Evolutionary conservation across 2,797 vertebrate genomes (phyloP).

Genomic region (Chaetodon trifasciatus): DNA sequence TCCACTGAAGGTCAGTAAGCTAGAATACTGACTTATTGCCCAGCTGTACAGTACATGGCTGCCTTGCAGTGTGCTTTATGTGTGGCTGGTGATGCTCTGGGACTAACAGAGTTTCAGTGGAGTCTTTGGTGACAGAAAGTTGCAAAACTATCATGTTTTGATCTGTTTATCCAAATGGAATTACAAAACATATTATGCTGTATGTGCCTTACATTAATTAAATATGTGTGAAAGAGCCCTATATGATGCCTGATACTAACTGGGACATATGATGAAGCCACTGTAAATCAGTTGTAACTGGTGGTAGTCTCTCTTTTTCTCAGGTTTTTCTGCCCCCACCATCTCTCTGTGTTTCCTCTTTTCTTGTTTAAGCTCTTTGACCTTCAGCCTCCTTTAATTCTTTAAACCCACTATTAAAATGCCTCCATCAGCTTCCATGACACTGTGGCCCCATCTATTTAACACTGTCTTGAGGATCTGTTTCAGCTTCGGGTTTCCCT

Average conservation of each 20-base stretch:
- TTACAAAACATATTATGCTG: background rate
- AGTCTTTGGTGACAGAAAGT: background rate
- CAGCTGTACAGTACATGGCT: background rate
- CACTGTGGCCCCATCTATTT: conserved; percentile 36
- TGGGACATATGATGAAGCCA: background rate
- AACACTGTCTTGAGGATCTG: conserved; percentile 43
- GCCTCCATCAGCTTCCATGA: conserved; percentile 23
- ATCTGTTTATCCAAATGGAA: background rate
- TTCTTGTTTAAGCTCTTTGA: conserved; percentile 45
- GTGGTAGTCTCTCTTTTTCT: background rate
- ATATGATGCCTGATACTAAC: background rate
- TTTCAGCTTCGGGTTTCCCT: conserved; percentile 56
- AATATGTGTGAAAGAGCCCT: background rate
- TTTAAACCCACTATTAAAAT: conserved; percentile 53
- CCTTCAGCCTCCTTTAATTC: conserved; percentile 52
- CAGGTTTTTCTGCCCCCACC: conserved; percentile 9
- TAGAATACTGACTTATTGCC: background rate
- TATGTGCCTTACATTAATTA: background rate
- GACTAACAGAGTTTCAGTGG: background rate
- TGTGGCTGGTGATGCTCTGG: background rate
- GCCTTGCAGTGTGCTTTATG: background rate
- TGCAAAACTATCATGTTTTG: background rate
- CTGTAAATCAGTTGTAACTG: background rate
- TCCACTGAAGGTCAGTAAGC: background rate
- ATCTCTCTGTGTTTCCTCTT: conserved; percentile 21